Evolutionary conservation across 2,113 vertebrate genomes (phyloP).

Genomic region (Motacilla tschutschensis): DNA sequence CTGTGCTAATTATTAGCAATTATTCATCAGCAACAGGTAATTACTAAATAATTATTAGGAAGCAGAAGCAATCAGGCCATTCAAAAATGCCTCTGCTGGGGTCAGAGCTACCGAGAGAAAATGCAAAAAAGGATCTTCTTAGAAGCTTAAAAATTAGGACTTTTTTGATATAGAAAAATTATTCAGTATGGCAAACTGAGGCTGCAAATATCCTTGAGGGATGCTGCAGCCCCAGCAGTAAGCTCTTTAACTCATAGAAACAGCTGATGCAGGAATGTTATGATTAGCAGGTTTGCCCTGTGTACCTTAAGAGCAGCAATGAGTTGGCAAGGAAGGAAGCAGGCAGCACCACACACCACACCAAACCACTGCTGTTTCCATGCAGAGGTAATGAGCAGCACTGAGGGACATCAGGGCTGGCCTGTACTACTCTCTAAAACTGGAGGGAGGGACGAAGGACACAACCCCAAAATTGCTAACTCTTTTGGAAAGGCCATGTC

Average conservation of each 20-base stretch:
- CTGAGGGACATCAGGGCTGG: not conserved
- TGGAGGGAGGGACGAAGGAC: not conserved
- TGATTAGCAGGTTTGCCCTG: not conserved
- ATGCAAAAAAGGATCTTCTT: not conserved
- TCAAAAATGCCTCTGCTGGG: not conserved
- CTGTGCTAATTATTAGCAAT: conserved; percentile 28
- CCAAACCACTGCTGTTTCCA: not conserved
- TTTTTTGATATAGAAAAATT: not conserved
- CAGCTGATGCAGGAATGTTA: not conserved
- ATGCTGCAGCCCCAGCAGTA: not conserved
- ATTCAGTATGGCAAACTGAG: not conserved
- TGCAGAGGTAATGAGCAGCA: not conserved
- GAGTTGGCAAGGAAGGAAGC: not conserved
- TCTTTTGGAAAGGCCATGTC: not conserved
- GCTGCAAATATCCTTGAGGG: not conserved
- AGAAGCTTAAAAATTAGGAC: not conserved
- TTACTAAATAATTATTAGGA: conserved; percentile 27
- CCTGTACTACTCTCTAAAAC: not conserved
- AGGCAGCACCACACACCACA: not conserved
- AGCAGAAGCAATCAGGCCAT: not conserved
- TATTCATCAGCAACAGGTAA: conserved; percentile 10
- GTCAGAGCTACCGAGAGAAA: not conserved
- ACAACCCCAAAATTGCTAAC: not conserved
- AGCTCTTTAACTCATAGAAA: not conserved
- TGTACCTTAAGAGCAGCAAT: not conserved